phyloP scores from a whole-genome alignment of 2,113 vertebrate species.

The Bostrychus sinensis region DNA sequence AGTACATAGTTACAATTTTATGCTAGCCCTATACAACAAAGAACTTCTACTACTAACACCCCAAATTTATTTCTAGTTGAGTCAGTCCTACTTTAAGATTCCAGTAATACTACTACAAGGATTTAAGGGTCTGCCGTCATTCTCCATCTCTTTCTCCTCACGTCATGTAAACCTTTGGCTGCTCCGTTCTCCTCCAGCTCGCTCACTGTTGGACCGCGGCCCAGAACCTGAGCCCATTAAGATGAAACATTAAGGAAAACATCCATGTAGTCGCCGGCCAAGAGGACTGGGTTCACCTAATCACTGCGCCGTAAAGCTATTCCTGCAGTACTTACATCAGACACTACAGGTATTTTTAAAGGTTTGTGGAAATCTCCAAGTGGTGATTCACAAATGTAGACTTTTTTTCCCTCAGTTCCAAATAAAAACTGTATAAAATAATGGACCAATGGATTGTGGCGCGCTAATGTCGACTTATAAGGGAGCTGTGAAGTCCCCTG shows the following conservation, averaged over 20 bases:
- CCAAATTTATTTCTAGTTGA: no score
- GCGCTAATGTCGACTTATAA: no score
- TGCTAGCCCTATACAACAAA: no score
- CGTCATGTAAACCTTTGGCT: conserved; percentile 50
- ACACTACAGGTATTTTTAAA: conserved; percentile 45
- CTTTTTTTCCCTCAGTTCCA: neutral
- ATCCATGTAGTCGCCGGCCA: conserved; percentile 30
- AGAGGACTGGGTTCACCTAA: conserved; percentile 63
- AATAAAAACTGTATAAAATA: no score
- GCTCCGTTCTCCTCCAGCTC: conserved; percentile 53
- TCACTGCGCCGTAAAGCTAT: conserved; percentile 69
- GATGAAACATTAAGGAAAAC: conserved; percentile 28
- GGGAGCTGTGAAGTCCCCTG: no score
- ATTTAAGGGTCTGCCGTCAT: neutral
- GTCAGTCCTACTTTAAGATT: no score
- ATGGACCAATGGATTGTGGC: no score
- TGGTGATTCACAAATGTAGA: conserved; percentile 6
- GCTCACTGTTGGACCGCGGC: conserved; percentile 55
- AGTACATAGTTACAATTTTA: no score
- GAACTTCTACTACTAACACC: no score
- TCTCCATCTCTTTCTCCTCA: conserved; percentile 32
- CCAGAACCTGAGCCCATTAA: conserved; percentile 64
- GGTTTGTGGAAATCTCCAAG: conserved; percentile 33
- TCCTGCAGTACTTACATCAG: conserved; percentile 74
- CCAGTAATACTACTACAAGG: no score